Evolutionary conservation across 2,888 invertebrate genomes (phyloP), one percentile per base, ranked within the genome.

Genomic region (Coleophora flavipennella): DNA sequence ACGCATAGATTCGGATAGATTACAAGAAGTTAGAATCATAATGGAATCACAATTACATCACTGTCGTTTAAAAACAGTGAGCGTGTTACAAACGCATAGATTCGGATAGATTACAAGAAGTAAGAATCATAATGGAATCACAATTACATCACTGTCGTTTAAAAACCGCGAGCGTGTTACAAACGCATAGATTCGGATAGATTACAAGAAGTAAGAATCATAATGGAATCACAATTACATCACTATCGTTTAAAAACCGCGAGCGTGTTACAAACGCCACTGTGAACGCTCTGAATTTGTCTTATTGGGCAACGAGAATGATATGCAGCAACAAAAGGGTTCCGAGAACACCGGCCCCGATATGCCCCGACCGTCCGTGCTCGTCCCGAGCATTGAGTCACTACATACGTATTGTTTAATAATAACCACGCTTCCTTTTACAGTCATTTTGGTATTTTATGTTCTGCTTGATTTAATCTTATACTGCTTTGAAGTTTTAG

Each of bases 261-360:
- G 14, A 48, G 53, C 49, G 54, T 51, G 49, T 39, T 10, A 27
- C 37, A 34, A 32, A 42, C 59, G 49, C 53, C 43, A 55, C 57
- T 75, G 57, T 57, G 36, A 32, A 47, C 50, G 42, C 42, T 45
- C 59, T 61, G 59, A 72, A 74, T 76, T 69, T 69, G 71, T 78
- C 68, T 75, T 77, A 76, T 76, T 77, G 71, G 74, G 68, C 75
- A 73, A 74, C 69, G 70, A 74, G 75, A 68, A 79, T 78, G 74
- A 81, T 77, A 73, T 72, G 72, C 77, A 73, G 57, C 65, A 73
- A 80, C 79, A 80, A 79, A 76, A 70, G 71, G 64, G 61, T 81
- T 83, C 83, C 49, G 48, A 75, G 81, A 81, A 81, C 60, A 6
- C 20, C 20, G 20, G 20, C 6, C 20, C 20, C 68, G 62, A 6